Percentiles rank a stretch among this genome's conserved stretches.
Evolutionary conservation across 2,888 invertebrate species (phyloP).

Genomic region (Tricholauxania praeusta): DNA sequence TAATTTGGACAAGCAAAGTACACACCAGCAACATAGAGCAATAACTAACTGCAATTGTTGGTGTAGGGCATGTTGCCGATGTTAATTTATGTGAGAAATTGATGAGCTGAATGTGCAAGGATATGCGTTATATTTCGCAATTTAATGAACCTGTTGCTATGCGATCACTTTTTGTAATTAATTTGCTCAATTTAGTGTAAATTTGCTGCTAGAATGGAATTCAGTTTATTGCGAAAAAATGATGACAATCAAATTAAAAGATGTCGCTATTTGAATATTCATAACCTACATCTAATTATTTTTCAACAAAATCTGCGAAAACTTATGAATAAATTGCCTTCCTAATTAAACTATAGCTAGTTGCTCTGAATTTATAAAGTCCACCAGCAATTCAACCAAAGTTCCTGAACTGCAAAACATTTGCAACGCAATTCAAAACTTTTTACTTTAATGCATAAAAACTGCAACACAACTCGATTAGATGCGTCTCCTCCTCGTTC

Average conservation of each 20-base stretch:
- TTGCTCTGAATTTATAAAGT: slow-evolving; percentile 5
- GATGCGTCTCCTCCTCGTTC: background rate
- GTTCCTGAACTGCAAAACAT: background rate
- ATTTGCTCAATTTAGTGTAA: background rate
- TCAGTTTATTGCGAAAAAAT: background rate
- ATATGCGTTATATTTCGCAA: background rate
- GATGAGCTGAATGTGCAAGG: slow-evolving; percentile 3
- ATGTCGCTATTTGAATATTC: no score
- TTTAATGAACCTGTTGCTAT: slow-evolving; percentile 21
- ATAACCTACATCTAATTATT: no score
- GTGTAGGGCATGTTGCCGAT: no score
- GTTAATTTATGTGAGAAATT: background rate
- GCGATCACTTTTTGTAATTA: background rate
- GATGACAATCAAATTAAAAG: no score
- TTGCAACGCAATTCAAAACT: slow-evolving; percentile 18
- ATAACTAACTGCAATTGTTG: no score
- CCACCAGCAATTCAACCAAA: background rate
- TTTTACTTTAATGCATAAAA: background rate
- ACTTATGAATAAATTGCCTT: background rate
- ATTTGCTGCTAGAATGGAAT: background rate
- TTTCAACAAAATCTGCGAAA: background rate
- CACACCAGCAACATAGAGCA: no score
- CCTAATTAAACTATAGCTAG: background rate
- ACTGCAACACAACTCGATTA: background rate
- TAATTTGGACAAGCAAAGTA: background rate